Conservation (phyloP, 1,140 invertebrate genomes). For the Rhopalosiphum maidis region DNA sequence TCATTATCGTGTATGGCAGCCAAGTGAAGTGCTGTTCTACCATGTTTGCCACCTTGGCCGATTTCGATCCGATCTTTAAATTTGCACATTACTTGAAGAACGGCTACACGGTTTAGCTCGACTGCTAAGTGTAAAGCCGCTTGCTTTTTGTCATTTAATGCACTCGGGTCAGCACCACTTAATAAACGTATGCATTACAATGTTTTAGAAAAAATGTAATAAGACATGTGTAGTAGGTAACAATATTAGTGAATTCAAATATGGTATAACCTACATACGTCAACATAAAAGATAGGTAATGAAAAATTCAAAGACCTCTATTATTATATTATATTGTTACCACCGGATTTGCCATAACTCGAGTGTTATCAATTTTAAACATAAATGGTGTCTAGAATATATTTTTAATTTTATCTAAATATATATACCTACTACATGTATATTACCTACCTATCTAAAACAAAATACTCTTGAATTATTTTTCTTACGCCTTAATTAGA, state of each 20-base stretch:
- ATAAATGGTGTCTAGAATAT: not conserved
- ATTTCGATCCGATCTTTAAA: slow-evolving; percentile 73
- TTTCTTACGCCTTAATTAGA: not conserved
- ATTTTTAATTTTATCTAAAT: not conserved
- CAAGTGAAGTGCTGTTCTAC: slow-evolving; percentile 79
- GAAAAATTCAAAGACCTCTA: not conserved
- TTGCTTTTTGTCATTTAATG: slow-evolving; percentile 78
- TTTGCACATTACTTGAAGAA: slow-evolving; percentile 72
- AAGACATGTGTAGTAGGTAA: not conserved
- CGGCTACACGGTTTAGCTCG: slow-evolving; percentile 74
- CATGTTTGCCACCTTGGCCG: slow-evolving; percentile 78
- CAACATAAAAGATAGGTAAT: not conserved
- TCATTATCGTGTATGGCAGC: slow-evolving; percentile 83
- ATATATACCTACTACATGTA: not conserved
- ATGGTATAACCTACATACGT: not conserved
- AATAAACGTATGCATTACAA: slow-evolving; percentile 36
- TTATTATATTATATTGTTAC: not conserved
- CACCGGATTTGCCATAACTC: not conserved
- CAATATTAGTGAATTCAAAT: slow-evolving; percentile 18
- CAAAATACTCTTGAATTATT: not conserved
- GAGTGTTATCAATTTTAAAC: not conserved
- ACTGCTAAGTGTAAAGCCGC: slow-evolving; percentile 80
- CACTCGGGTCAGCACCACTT: slow-evolving; percentile 73
- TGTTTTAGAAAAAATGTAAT: not conserved
- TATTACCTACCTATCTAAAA: not conserved